These are phyloP conservation scores for Protosalanx chinensis DNA, from an alignment of 2,797 vertebrate species.

Conservation along the genomic window DNA sequence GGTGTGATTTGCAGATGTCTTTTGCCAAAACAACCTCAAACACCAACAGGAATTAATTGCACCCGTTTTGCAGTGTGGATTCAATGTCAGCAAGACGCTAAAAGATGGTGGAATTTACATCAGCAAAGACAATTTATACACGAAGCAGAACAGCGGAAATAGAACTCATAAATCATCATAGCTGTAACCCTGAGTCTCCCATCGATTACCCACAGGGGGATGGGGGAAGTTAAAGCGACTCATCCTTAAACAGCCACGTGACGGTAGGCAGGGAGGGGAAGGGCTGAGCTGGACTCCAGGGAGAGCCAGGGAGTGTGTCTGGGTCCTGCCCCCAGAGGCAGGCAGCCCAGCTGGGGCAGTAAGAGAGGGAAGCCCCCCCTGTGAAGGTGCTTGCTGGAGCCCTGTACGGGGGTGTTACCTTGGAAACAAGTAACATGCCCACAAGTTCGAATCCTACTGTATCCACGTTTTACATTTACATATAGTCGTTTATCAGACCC, in stretches of 20 bases:
- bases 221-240: constrained; percentile 67
- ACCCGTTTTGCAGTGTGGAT: constrained; percentile 52
- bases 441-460: neutral
- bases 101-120: constrained; percentile 72
- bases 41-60: constrained; percentile 66
- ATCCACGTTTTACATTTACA: too few relatives aligned
- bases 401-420: too few relatives aligned
- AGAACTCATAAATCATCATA: constrained; percentile 80
- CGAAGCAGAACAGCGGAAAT: constrained; percentile 78
- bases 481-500: too few relatives aligned
- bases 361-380: neutral
- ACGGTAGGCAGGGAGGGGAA: constrained; percentile 50
- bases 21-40: constrained; percentile 25
- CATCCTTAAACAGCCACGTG: constrained; percentile 67
- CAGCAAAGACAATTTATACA: constrained; percentile 75
- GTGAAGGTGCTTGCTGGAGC: neutral
- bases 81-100: constrained; percentile 69
- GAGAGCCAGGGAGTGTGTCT: constrained; percentile 20
- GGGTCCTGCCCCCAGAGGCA: neutral
- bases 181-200: constrained; percentile 68
- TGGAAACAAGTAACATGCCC: neutral
- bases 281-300: constrained; percentile 48
- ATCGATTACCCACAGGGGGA: constrained; percentile 76
- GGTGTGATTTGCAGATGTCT: constrained; percentile 54
- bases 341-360: neutral